Evolutionary conservation across 2,797 vertebrate genomes (phyloP), one percentile per base, ranked within the genome.

Genomic region (Xiphophorus birchmanni): DNA sequence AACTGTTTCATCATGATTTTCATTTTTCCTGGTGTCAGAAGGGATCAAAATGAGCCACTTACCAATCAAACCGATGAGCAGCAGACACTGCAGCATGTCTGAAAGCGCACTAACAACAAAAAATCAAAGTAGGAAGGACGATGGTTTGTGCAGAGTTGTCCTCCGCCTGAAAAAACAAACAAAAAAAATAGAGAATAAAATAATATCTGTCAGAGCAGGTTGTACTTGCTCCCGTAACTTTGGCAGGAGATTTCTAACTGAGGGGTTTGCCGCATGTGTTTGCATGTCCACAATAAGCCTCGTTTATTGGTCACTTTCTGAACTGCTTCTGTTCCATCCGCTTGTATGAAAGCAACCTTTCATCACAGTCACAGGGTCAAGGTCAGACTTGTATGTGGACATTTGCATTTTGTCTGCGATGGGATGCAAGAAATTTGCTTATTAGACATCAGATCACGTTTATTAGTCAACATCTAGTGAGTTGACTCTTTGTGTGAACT

Each of bases 31-130:
- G 23, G 54, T 58, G 9, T 26, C 54, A 11, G 35, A 67, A 2
- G 21, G 67, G 67, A 71, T 71, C 23, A n/a, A 71, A 71, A 71
- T 71, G 67, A 44, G 67, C 67, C 67, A 71, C 67, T 71, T 42
- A 71, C 67, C 67, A 5, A 44, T 44, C 40, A 71, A 71, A 71
- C 21, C 2, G 7, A 71, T 11, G 18, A 71, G 11, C 67, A 71
- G 2, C 37, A 71, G 67, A 71, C 23, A 12, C 67, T 26, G 4
- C 40, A 12, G 40, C 67, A 71, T 71, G 18, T 71, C 42, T 42
- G 7, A 11, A 71, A 23, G 67, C 12, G 5, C 4, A 32, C 4
- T 5, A 29, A 56, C 18, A 26, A 54, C 8, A 42, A 37, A 37
- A 0, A 69, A 29, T 69, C 37, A 69, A 40, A 69, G 18, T 21